Conservation (phyloP, 2,797 vertebrate genomes). For the Notolabrus celidotus region DNA sequence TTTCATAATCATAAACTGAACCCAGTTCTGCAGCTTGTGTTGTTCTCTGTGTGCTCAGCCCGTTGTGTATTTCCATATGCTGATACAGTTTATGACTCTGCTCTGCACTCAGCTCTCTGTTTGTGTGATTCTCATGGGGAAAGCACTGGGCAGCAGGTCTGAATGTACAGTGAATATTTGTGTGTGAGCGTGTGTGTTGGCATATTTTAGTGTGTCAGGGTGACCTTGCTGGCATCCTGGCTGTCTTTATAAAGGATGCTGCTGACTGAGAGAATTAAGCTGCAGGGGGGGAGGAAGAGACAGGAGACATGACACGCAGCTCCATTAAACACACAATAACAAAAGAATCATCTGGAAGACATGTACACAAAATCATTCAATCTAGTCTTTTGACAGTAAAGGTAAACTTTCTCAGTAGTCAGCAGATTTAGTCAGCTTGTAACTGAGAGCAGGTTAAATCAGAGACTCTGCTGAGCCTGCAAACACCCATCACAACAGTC, state of each 20-base stretch:
- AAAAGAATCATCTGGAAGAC: background rate
- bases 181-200: conserved; percentile 17
- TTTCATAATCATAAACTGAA: background rate
- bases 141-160: background rate
- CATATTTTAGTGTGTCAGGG: conserved; percentile 24
- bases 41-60: background rate
- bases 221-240: conserved; percentile 68
- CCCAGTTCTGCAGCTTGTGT: background rate
- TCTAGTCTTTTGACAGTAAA: too few relatives aligned
- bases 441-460: background rate
- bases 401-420: too few relatives aligned
- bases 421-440: background rate
- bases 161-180: background rate
- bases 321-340: background rate
- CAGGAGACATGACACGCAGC: conserved; percentile 8
- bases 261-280: conserved; percentile 67
- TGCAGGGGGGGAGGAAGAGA: conserved; percentile 41
- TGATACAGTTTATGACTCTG: conserved; percentile 15
- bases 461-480: conserved; percentile 8
- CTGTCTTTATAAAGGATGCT: conserved; percentile 65
- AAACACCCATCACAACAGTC: conserved; percentile 23
- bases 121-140: conserved; percentile 6
- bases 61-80: conserved; percentile 42
- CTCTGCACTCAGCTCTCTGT: background rate
- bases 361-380: background rate